A percentile compares a stretch with the other conserved stretches of the same genome.
Evolutionary conservation across 2,888 invertebrate genomes (phyloP).

Genomic region (Leucophenga montana): DNA sequence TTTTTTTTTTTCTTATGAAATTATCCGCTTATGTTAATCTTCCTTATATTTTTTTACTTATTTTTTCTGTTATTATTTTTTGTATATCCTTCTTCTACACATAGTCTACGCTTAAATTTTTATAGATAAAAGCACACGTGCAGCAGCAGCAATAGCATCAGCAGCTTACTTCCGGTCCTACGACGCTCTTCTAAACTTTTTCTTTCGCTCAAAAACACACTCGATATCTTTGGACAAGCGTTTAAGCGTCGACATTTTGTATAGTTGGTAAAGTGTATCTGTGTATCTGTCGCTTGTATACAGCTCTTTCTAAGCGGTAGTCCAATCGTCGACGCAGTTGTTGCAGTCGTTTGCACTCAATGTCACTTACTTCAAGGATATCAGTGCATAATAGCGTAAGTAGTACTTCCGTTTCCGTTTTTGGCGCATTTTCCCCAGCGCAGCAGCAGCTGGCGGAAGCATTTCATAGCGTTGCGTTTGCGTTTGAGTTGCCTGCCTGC

Average conservation of each 20-base stretch:
- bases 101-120: constrained; percentile 46
- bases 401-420: constrained; percentile 51
- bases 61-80: constrained; percentile 24
- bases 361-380: constrained; percentile 62
- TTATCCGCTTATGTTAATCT: constrained; percentile 67
- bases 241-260: constrained; percentile 1
- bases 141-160: neutral
- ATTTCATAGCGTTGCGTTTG: neutral
- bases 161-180: too few relatives aligned
- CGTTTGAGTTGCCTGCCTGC: neutral
- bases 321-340: neutral
- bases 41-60: constrained; percentile 51
- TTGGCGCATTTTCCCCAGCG: constrained; percentile 32
- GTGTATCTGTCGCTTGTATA: constrained; percentile 22
- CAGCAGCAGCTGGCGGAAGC: constrained; percentile 17
- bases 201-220: neutral
- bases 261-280: constrained; percentile 14
- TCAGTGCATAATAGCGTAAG: constrained; percentile 54
- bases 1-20: constrained; percentile 38
- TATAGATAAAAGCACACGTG: constrained; percentile 24
- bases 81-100: constrained; percentile 34
- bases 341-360: constrained; percentile 43
- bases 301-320: constrained; percentile 29
- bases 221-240: constrained; percentile 3
- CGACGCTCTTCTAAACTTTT: too few relatives aligned